A percentile compares a stretch with the other conserved stretches of the same genome.
phyloP scores from a whole-genome alignment of 2,888 invertebrate genomes.

The Andrena praecox region DNA sequence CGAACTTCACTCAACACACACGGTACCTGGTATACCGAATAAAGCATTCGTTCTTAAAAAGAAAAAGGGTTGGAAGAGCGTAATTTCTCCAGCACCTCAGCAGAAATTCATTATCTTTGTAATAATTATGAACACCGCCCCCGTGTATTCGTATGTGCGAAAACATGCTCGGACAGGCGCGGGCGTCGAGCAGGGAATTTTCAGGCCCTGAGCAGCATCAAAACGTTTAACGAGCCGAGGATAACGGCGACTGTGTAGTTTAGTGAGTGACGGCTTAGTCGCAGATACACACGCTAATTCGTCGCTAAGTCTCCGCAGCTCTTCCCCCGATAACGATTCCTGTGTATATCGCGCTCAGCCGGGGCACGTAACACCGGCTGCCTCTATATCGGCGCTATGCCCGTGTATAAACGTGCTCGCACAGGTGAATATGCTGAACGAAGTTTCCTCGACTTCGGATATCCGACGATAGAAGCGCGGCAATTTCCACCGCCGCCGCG shows the following conservation, averaged over 20 bases:
- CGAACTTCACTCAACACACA: too few species aligned
- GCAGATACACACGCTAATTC: conserved; percentile 57
- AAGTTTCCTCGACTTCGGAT: conserved; percentile 62
- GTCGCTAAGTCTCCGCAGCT: conserved; percentile 49
- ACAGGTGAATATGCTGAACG: conserved; percentile 41
- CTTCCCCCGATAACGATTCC: conserved; percentile 39
- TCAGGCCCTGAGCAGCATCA: conserved; percentile 18
- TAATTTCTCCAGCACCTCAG: too few species aligned
- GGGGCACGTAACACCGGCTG: conserved; percentile 33
- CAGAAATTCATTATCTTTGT: too few species aligned
- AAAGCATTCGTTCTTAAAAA: too few species aligned
- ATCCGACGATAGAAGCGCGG: conserved; percentile 59
- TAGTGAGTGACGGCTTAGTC: conserved; percentile 50
- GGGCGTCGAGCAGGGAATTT: conserved; percentile 10
- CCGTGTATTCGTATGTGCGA: too few species aligned
- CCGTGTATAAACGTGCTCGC: conserved; percentile 35
- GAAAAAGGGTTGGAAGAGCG: too few species aligned
- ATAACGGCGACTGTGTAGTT: conserved; percentile 36
- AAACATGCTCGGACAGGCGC: not conserved
- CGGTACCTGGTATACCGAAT: too few species aligned
- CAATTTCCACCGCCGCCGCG: conserved; percentile 49
- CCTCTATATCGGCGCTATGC: conserved; percentile 27
- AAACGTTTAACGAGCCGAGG: conserved; percentile 46
- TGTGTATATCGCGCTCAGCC: conserved; percentile 14
- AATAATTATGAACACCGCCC: too few species aligned